phyloP scores from a whole-genome alignment of 2,797 vertebrate genomes.

The Fringilla coelebs region DNA sequence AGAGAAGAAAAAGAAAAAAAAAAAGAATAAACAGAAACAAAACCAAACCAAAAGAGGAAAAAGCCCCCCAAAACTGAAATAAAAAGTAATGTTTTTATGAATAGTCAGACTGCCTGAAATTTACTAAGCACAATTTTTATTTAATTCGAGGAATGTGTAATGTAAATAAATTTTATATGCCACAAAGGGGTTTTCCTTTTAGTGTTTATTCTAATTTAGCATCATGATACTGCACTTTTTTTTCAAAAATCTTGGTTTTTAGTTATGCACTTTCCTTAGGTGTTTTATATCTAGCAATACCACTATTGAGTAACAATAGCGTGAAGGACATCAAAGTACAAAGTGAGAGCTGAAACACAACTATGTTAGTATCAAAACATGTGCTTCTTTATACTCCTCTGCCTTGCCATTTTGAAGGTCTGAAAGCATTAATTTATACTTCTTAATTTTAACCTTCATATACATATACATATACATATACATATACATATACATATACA shows the following conservation, averaged over 20 bases:
- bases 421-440: not conserved
- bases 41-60: not conserved
- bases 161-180: not conserved
- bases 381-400: not conserved
- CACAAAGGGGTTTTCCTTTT: not conserved
- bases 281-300: not conserved
- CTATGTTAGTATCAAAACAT: not conserved
- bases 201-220: not conserved
- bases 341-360: not conserved
- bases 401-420: not conserved
- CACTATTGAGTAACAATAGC: not conserved
- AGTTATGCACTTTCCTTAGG: not conserved
- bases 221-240: not conserved
- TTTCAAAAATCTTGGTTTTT: not conserved
- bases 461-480: too few relatives aligned
- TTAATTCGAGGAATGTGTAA: not conserved
- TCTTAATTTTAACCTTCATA: not conserved
- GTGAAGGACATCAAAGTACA: not conserved
- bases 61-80: fast-evolving
- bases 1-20: not conserved
- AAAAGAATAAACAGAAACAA: not conserved
- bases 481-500: too few relatives aligned
- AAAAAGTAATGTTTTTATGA: not conserved
- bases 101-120: not conserved
- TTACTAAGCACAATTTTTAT: not conserved